Base-by-base conservation (phyloP, 2,797 vertebrate species). In the Rallus crepitans region DNA sequence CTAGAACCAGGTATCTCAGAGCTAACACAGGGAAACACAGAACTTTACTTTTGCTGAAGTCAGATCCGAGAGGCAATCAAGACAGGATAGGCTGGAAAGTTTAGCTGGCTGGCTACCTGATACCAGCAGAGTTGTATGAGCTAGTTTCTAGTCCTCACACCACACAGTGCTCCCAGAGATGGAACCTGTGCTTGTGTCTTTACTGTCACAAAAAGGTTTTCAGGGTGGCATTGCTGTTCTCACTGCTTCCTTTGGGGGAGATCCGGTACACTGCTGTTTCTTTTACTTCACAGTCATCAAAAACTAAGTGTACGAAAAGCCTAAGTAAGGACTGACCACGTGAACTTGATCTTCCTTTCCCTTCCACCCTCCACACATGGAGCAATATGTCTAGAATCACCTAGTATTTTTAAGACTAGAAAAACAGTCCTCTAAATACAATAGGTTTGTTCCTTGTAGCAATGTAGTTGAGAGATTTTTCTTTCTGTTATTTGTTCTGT, bases 311-410 rank as follows among this genome's bases (percentile, higher is more conserved):
- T 12, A 69, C 18, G 15, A 28, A 48, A 48, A 52, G 28, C 15
- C 20, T 15, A 7, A 50, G 33, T 27, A 45, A 70, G 15, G 6
- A 27, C 2, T 35, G 37, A 47, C 21, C 31, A 23, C 20, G 5
- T 31, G 12, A 53, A 79, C 11, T 53, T 0, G 0, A 17, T 70
- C 45, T 65, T 57, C 11, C 11, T 6, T 6, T 24, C 27, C 8
- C 13, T 24, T 14, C 11, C 25, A 25, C 17, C 12, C 33, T 24
- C 12, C 16, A 6, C 4, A 13, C 1, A 0, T 40, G 28, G 33
- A 59, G 16, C 18, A 59, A 2, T 33, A 17, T 30, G 28, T 52
- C 53, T 89, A 33, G 17, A 64, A 48, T 72, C 40, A 56, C 13
- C 5, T 42, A 39, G 5, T 55, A 11, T 70, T 75, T 63, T 75